Base-by-base conservation (phyloP, 2,113 vertebrate species). In the Eonycteris spelaea region DNA sequence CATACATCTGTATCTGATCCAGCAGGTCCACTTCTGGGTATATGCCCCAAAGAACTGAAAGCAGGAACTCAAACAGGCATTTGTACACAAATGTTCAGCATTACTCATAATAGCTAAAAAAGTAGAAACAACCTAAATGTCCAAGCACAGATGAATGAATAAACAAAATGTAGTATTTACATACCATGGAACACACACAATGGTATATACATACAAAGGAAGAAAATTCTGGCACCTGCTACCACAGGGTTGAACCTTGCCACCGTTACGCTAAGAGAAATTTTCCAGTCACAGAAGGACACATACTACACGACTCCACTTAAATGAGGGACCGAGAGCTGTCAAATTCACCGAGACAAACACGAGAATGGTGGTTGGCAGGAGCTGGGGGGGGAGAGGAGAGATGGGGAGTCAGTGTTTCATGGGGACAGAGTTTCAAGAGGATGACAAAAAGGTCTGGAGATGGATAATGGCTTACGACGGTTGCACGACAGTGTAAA, bases 401-500 rank as follows among this genome's bases (percentile, higher is more conserved):
- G 11, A 18, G 2, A 35, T 0, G 43, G 15, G 30, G 30, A 53
- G 15, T 28, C 3, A 1, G 1, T 53, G 7, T 55, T 51, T 38
- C 18, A 40, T 2, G 11, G 16, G 28, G 4, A 4, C 3, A 19
- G 45, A n/a, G 40, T 59, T 61, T 88, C 28, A 40, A 2, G 22
- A 30, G 67, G 57, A 35, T 19, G 48, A 48, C 7, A 18, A 24
- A 68, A 77, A 6, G 68, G 35, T 38, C 38, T 45, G 33, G 48
- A 68, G 18, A 33, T 3, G 30, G 38, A 63, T 21, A 22, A 35
- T 3, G 45, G 45, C 26, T 6, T 43, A 55, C 28, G 7, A 43
- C 0, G 5, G 10, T 0, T 2, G 14, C 13, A 15, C 51, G 21
- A 26, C 19, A 15, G 5, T 38, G 15, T 12, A 21, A 24, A 59